These are phyloP conservation scores for Solea solea DNA, from an alignment of 2,113 vertebrate species.

Conservation along the genomic window DNA sequence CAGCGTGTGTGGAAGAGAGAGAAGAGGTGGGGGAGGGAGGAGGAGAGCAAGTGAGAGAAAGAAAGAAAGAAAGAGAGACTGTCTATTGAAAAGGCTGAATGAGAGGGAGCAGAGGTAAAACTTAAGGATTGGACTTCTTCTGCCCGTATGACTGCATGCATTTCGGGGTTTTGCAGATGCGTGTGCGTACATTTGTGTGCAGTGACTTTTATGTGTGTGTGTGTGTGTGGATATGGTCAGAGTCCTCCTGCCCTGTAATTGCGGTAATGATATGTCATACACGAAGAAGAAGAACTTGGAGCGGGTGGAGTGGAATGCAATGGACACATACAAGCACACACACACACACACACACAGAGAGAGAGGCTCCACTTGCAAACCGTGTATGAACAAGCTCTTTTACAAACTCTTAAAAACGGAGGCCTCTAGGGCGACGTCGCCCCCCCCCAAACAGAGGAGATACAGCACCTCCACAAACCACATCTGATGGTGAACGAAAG, in stretches of 20 bases:
- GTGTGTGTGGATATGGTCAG: conserved; percentile 30
- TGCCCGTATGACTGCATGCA: conserved; percentile 29
- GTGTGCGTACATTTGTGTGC: conserved; percentile 29
- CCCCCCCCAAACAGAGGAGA: neutral
- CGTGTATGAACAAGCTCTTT: conserved; percentile 66
- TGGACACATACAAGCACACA: conserved; percentile 36
- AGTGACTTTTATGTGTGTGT: conserved; percentile 12
- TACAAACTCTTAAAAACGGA: conserved; percentile 22
- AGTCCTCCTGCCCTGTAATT: conserved; percentile 75
- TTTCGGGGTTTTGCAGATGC: conserved; percentile 18
- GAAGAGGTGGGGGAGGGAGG: conserved; percentile 5
- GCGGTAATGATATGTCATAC: conserved; percentile 78
- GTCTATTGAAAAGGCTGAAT: conserved; percentile 6
- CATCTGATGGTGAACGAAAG: conserved; percentile 23
- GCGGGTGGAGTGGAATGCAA: conserved; percentile 72
- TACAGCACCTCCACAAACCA: conserved; percentile 24
- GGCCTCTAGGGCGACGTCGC: conserved; percentile 28
- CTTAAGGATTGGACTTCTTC: conserved; percentile 13
- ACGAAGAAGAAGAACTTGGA: conserved; percentile 55
- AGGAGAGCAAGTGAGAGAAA: neutral
- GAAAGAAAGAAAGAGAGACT: neutral
- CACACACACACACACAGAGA: conserved; percentile 35
- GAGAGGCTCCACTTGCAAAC: conserved; percentile 34
- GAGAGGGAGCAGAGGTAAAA: conserved; percentile 24
- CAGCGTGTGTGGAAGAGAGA: conserved; percentile 22